A percentile compares a stretch with the other conserved stretches of the same genome.
These are phyloP conservation scores for Tupaia tana DNA, from an alignment of 2,113 vertebrate genomes.

Conservation along the genomic window DNA sequence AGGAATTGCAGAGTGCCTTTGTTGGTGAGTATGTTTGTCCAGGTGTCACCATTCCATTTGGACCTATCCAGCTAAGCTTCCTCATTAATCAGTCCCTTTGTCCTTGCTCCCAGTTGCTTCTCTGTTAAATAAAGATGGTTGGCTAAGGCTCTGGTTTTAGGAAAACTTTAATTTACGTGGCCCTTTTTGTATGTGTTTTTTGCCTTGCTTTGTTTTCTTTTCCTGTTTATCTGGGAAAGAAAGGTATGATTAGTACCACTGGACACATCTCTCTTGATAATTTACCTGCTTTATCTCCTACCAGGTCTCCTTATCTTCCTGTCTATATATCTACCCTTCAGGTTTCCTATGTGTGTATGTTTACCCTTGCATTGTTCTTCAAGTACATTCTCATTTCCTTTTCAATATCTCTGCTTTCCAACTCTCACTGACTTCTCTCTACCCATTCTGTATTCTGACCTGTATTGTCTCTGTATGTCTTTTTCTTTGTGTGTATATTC, in stretches of 20 bases:
- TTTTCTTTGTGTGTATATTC: too few relatives aligned
- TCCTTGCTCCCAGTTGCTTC: not conserved
- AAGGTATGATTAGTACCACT: not conserved
- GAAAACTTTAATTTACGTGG: too few relatives aligned
- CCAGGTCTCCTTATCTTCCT: not conserved
- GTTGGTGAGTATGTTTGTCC: constrained; percentile 87
- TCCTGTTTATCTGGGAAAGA: not conserved
- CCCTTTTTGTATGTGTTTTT: not conserved
- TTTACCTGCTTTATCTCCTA: not conserved
- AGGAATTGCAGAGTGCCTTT: constrained; percentile 94
- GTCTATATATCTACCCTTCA: not conserved
- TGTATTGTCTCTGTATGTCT: too few relatives aligned
- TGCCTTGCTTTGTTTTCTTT: constrained; percentile 19
- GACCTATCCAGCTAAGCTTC: too few relatives aligned
- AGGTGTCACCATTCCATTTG: not conserved
- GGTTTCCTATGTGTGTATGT: too few relatives aligned
- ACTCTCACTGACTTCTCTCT: too few relatives aligned
- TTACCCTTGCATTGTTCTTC: too few relatives aligned
- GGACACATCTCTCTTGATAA: not conserved
- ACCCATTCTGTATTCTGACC: too few relatives aligned
- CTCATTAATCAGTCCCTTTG: not conserved
- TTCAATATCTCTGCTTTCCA: too few relatives aligned
- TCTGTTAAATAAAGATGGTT: too few relatives aligned
- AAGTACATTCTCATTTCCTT: too few relatives aligned
- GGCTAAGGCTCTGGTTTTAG: too few relatives aligned